A percentile compares a stretch with the other conserved stretches of the same genome.
These are phyloP conservation scores for Pollenia labialis DNA, from an alignment of 2,888 invertebrate species.

Conservation along the genomic window DNA sequence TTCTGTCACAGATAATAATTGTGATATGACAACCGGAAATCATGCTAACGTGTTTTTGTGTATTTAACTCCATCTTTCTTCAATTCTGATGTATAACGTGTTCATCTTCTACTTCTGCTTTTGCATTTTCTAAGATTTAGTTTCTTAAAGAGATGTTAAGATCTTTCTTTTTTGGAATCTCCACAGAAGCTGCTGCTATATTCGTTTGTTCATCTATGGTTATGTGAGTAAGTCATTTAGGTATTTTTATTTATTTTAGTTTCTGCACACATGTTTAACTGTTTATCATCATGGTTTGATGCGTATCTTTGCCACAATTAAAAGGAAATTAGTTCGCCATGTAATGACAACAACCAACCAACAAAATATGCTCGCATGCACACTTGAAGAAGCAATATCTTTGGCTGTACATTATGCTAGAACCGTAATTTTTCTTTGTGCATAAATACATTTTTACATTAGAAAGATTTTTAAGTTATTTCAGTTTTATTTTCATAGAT, in stretches of 20 bases:
- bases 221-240: conserved; percentile 50
- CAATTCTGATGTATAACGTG: conserved; percentile 40
- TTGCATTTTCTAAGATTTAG: conserved; percentile 51
- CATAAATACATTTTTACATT: conserved; percentile 24
- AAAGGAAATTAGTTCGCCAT: conserved; percentile 71
- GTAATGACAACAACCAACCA: conserved; percentile 62
- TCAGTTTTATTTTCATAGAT: conserved; percentile 56
- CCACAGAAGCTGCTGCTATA: conserved; percentile 49
- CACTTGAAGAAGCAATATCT: conserved; percentile 53
- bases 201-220: conserved; percentile 47
- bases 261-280: conserved; percentile 66
- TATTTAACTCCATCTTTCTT: conserved; percentile 53
- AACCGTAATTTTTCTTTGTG: conserved; percentile 52
- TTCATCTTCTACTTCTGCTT: conserved; percentile 47
- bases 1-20: conserved; percentile 79
- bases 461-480: conserved; percentile 37
- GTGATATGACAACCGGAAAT: conserved; percentile 82
- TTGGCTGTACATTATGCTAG: conserved; percentile 34
- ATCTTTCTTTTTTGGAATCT: conserved; percentile 38
- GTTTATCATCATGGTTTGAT: conserved; percentile 72
- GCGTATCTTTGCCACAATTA: conserved; percentile 72
- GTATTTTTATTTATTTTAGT: conserved; percentile 42
- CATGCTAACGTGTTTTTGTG: conserved; percentile 78
- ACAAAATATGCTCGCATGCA: conserved; percentile 23
- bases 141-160: conserved; percentile 51